Percentiles rank a stretch among this genome's conserved stretches.
phyloP scores from a whole-genome alignment of 1,140 invertebrate genomes.

The Leptinotarsa texana region DNA sequence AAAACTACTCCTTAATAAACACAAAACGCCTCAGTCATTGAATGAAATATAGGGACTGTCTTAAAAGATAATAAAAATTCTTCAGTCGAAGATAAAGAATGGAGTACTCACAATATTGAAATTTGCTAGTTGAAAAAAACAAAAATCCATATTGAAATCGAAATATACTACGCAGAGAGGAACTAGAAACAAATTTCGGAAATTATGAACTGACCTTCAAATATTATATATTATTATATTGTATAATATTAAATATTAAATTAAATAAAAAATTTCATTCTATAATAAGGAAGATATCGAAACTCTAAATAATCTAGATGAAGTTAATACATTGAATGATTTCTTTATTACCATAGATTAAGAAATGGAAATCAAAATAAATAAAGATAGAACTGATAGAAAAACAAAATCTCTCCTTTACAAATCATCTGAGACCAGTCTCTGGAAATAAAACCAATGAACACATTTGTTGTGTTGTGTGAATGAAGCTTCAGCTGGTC shows the following conservation, averaged over 20 bases:
- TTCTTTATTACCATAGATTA: background rate
- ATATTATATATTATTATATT: no score
- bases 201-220: background rate
- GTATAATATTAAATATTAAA: no score
- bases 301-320: slow-evolving; percentile 1
- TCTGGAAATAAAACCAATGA: slow-evolving; percentile 5
- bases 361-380: background rate
- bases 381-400: background rate
- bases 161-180: background rate
- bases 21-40: background rate
- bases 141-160: background rate
- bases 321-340: background rate
- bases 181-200: background rate
- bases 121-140: background rate
- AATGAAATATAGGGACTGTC: background rate
- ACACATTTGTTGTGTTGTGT: no score
- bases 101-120: background rate
- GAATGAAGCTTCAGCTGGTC: background rate
- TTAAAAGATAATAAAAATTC: background rate
- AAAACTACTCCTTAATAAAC: background rate
- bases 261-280: background rate
- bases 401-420: background rate
- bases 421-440: slow-evolving; percentile 1
- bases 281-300: background rate
- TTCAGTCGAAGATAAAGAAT: background rate